These are phyloP conservation scores for Rhegmatorhina hoffmannsi DNA, from an alignment of 2,113 vertebrate genomes.

Conservation along the genomic window DNA sequence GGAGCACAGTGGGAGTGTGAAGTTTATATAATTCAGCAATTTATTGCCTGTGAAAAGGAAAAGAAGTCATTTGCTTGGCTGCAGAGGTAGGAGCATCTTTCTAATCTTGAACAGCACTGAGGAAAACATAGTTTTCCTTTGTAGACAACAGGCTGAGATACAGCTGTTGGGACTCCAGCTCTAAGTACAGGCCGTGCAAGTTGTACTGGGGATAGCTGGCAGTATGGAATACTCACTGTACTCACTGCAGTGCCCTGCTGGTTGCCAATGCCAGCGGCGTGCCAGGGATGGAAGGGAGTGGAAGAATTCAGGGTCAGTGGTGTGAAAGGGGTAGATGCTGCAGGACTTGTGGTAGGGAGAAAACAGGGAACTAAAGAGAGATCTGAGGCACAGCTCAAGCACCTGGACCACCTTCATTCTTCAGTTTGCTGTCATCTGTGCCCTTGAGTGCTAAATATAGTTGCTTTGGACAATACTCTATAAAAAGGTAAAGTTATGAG, in stretches of 20 bases:
- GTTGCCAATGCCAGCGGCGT: accelerated
- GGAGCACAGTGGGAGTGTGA: neutral
- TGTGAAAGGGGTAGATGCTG: neutral
- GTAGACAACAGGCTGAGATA: neutral
- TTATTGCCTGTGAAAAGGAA: neutral
- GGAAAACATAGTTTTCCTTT: neutral
- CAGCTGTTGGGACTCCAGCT: neutral
- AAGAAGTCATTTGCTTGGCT: neutral
- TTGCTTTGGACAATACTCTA: neutral
- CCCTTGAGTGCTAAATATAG: neutral
- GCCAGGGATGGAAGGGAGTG: too few species aligned
- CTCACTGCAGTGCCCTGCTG: accelerated
- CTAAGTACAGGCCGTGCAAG: neutral
- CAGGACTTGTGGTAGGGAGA: neutral
- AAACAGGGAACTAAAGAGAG: neutral
- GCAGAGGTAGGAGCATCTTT: neutral
- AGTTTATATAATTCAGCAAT: neutral
- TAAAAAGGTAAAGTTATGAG: neutral
- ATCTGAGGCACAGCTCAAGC: neutral
- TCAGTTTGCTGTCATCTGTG: neutral
- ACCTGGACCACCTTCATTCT: neutral
- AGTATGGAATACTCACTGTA: accelerated
- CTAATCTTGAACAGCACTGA: neutral
- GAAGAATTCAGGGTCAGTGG: neutral
- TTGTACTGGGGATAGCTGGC: neutral